phyloP scores from a whole-genome alignment of 2,888 invertebrate genomes.

The Gnatocerus cornutus region DNA sequence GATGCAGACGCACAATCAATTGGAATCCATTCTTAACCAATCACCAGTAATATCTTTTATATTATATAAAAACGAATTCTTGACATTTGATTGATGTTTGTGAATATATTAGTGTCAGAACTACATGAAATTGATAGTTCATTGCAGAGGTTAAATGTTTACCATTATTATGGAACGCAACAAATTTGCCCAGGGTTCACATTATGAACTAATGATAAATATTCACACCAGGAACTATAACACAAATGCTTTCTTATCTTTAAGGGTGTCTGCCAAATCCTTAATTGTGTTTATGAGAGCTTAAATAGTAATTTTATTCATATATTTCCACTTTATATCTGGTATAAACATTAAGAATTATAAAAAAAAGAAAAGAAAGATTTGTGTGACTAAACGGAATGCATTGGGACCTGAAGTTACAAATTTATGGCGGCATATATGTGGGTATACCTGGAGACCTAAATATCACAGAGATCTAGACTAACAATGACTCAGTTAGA shows the following conservation, averaged over 20 bases:
- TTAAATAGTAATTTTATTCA: conserved; percentile 6
- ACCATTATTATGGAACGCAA: conserved; percentile 58
- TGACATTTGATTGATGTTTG: conserved; percentile 64
- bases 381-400: conserved; percentile 34
- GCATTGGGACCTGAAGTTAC: conserved; percentile 22
- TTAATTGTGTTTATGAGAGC: conserved; percentile 1
- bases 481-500: conserved; percentile 60
- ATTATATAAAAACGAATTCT: conserved; percentile 56
- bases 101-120: conserved; percentile 66
- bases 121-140: conserved; percentile 64
- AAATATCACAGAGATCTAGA: conserved; percentile 55
- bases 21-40: conserved; percentile 57
- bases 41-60: conserved; percentile 60
- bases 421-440: conserved; percentile 49
- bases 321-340: neutral
- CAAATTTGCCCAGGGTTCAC: conserved; percentile 55
- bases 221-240: neutral
- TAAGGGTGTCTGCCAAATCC: conserved; percentile 68
- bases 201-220: conserved; percentile 18
- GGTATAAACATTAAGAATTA: conserved; percentile 5
- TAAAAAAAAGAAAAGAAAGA: conserved; percentile 23
- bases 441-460: conserved; percentile 47
- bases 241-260: conserved; percentile 63
- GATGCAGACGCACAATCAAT: conserved; percentile 59
- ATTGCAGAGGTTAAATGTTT: conserved; percentile 63